Base-by-base conservation (phyloP, 2,797 vertebrate species). In the Rallus crepitans region DNA sequence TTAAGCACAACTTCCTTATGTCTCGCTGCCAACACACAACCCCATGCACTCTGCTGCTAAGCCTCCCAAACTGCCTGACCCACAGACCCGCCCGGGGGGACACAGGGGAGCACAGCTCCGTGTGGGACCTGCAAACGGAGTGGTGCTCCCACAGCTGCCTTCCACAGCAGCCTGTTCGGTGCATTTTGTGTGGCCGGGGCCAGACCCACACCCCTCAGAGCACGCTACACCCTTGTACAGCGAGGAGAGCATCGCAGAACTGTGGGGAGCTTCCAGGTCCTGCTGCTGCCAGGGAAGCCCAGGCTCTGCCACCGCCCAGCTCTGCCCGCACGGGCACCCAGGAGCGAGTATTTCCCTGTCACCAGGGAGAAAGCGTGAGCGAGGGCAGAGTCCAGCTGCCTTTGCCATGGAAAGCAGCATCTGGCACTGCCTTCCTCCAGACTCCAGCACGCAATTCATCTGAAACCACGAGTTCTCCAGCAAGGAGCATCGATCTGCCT, bases 331-430 rank as follows among this genome's bases (percentile, higher is more conserved):
- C 39, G 2, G 31, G 25, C 8, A 37, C 12, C 60, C 45, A 30
- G 57, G 11, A n/a, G 27, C 30, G 70, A 40, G 37, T 2, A 30
- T 11, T 52, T 69, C 82, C 84, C 27, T 82, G 68, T 42, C n/a
- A 63, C 9, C 2, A 1, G n/a, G 31, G 25, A 76, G 31, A 47
- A 52, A 8, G 77, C 53, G 33, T 68, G 16, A 47, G 33, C 33
- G 14, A 84, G 90, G 89, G 27, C 86, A 86, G 90, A 94, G 94
- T 48, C 78, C 92, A 59, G 75, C 80, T 9, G 71, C 64, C 65
- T 23, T 8, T 56, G 64, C 59, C 75, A 6, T 19, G 1, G 25
- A 17, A 47, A 79, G 61, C 71, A 28, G 48, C 71, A 2, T 17
- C 31, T 50, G 59, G 30, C 88, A 6, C 31, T 0, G 4, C 80